Evolutionary conservation across 2,888 invertebrate genomes (phyloP), one percentile per base, ranked within the genome.

Genomic region (Chymomyza fuscimana): DNA sequence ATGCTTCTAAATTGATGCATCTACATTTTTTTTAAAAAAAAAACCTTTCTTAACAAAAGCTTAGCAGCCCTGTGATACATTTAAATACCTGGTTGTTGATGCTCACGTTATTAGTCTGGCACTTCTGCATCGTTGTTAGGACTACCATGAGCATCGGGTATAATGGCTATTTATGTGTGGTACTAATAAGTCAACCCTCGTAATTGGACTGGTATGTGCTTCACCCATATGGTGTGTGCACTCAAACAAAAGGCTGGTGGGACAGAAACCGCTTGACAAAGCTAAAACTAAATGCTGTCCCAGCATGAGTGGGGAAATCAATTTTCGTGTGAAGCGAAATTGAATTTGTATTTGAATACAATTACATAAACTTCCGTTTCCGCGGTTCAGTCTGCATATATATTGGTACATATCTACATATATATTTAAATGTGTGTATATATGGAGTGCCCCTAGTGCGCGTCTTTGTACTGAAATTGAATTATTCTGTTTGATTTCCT

Each of bases 401-500:
- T n/a, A 54, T n/a, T n/a, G n/a, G n/a, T n/a, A 10, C 22, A 54
- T 9, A 54, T n/a, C 10, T n/a, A 54, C 5, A n/a, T n/a, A 54
- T 5, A n/a, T 5, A 16, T 5, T 0, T 54, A 54, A 7, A 16
- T 15, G 22, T 3, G 32, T 7, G 22, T 54, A 19, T n/a, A 54
- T 54, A 54, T 12, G 6, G 6, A 36, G 52, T 70, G 64, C 66
- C 56, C 61, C 72, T 70, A 77, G 74, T 78, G 74, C 73, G 74
- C 73, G 76, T 80, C 86, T 87, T 89, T 86, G 84, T 81, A 83
- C 83, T 77, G 80, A 86, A 86, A 86, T 88, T 84, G 88, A 89
- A 89, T 87, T 87, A 88, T 89, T 88, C 84, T 85, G 80, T 89
- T 89, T 89, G 87, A 89, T 89, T 88, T 88, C 84, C 86, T 86